These are phyloP conservation scores for Lissocephala sabroskyi DNA, from an alignment of 2,888 invertebrate species.

Conservation along the genomic window DNA sequence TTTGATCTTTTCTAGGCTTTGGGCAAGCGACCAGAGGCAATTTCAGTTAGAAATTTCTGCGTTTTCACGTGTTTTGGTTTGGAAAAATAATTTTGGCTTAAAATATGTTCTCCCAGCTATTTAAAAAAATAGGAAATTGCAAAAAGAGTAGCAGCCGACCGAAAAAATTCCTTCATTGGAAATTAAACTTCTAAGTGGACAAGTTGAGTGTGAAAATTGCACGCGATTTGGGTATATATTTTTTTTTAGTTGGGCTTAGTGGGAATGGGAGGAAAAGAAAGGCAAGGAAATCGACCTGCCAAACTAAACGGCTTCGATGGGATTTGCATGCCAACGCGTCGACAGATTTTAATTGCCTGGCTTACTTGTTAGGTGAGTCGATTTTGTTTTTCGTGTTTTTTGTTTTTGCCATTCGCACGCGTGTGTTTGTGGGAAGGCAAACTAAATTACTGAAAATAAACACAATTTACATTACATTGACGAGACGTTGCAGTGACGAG, in stretches of 20 bases:
- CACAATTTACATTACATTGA: constrained; percentile 45
- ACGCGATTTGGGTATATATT: background rate
- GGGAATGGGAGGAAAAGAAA: too few relatives aligned
- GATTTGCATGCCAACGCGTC: constrained; percentile 55
- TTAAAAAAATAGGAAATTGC: too few relatives aligned
- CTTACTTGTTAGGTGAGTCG: constrained; percentile 12
- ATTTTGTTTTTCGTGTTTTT: background rate
- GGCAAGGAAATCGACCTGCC: background rate
- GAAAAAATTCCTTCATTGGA: constrained; percentile 13
- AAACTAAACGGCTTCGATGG: constrained; percentile 35
- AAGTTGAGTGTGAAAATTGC: constrained; percentile 23
- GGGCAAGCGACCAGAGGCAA: too few relatives aligned
- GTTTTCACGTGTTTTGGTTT: too few relatives aligned
- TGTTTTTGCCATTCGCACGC: constrained; percentile 8
- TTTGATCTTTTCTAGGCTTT: too few relatives aligned
- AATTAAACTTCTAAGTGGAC: constrained; percentile 44
- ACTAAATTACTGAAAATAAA: constrained; percentile 58
- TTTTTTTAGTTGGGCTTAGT: too few relatives aligned
- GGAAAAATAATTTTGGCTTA: too few relatives aligned
- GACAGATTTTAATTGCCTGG: constrained; percentile 59
- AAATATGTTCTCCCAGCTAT: too few relatives aligned
- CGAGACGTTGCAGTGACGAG: too few relatives aligned
- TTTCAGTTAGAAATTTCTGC: too few relatives aligned
- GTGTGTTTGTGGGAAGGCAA: constrained; percentile 23
- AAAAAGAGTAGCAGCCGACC: too few relatives aligned